A percentile compares a stretch with the other conserved stretches of the same genome.
Evolutionary conservation across 2,888 invertebrate species (phyloP).

Genomic region (Cloeon dipterum): DNA sequence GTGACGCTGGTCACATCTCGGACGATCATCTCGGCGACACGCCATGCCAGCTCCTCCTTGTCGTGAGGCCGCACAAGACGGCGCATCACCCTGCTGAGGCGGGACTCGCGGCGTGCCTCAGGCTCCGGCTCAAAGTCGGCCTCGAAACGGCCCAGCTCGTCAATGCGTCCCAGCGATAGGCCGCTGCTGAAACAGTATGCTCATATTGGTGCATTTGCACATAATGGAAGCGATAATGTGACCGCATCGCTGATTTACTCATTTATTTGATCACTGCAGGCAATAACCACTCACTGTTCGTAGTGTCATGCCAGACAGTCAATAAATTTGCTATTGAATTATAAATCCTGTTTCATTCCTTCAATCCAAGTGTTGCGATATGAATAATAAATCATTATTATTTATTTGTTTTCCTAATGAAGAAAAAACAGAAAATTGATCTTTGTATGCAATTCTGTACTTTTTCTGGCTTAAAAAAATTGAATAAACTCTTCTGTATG

Average conservation of each 20-base stretch:
- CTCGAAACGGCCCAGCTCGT: constrained; percentile 73
- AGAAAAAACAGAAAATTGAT: too few relatives aligned
- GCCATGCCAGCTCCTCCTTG: constrained; percentile 92
- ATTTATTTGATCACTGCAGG: neutral
- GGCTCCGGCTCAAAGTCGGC: constrained; percentile 70
- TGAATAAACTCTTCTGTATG: too few relatives aligned
- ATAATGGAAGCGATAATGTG: neutral
- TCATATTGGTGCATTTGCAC: neutral
- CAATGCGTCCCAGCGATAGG: constrained; percentile 67
- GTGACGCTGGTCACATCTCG: constrained; percentile 83
- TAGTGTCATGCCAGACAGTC: too few relatives aligned
- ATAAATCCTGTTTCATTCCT: neutral
- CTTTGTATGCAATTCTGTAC: too few relatives aligned
- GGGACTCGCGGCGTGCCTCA: constrained; percentile 28
- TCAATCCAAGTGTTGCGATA: neutral
- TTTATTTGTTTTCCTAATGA: too few relatives aligned
- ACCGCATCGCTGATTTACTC: too few relatives aligned
- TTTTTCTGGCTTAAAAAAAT: too few relatives aligned
- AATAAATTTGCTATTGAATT: too few relatives aligned
- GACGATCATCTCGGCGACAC: constrained; percentile 91
- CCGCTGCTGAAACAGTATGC: constrained; percentile 27
- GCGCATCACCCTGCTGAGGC: constrained; percentile 36
- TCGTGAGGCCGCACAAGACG: too few relatives aligned
- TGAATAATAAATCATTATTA: too few relatives aligned
- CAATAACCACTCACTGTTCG: neutral